Percentiles rank a stretch among this genome's conserved stretches.
Conservation (phyloP, 2,797 vertebrate species). For the Babyrousa celebensis region DNA sequence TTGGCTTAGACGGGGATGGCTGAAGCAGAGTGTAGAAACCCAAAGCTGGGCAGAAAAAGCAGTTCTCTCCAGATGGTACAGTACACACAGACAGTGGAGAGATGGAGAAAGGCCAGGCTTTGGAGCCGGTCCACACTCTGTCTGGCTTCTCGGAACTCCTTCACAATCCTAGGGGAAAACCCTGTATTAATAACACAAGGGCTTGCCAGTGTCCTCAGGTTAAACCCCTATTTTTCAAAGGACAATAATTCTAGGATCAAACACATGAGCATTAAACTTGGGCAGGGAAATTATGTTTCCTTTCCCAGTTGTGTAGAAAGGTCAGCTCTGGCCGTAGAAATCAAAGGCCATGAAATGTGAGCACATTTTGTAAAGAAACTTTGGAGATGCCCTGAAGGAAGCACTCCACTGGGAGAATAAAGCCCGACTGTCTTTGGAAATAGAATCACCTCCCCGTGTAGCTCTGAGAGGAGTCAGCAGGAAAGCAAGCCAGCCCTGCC, state of each 20-base stretch:
- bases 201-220: not conserved
- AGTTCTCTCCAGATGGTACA: not conserved
- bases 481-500: not conserved
- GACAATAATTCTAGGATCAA: conserved; percentile 52
- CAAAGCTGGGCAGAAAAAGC: not conserved
- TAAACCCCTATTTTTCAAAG: conserved; percentile 63
- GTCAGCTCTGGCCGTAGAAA: not conserved
- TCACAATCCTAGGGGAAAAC: not conserved
- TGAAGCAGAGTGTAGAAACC: not conserved
- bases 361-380: not conserved
- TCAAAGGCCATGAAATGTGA: not conserved
- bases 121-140: not conserved
- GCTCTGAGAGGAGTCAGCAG: not conserved
- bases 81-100: not conserved
- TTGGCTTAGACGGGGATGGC: not conserved
- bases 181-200: not conserved
- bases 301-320: not conserved
- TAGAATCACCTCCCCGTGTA: not conserved
- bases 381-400: not conserved
- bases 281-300: conserved; percentile 5
- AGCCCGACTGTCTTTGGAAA: not conserved
- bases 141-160: not conserved
- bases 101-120: not conserved
- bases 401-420: not conserved
- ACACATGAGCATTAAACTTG: not conserved